phyloP scores from a whole-genome alignment of 92 coral and sea anemone species.

The Blastomussa wellsi region DNA sequence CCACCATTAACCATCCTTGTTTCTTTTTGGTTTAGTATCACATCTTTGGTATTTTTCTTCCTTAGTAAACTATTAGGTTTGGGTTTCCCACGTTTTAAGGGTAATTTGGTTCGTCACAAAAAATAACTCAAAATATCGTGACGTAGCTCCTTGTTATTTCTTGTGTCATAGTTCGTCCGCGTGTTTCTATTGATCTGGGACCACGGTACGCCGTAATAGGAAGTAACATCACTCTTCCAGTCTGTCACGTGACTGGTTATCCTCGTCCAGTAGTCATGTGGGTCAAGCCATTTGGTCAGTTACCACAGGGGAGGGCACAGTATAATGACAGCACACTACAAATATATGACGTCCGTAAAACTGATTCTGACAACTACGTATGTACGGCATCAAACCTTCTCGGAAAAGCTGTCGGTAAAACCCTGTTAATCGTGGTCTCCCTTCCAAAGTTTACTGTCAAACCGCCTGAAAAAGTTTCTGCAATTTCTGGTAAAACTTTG shows the following conservation, averaged over 20 bases:
- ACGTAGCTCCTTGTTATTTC: neutral
- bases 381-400: slow-evolving; percentile 5
- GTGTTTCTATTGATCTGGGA: neutral
- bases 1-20: no score
- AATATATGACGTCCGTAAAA: neutral
- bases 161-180: neutral
- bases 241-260: neutral
- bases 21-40: no score
- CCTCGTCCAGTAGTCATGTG: neutral
- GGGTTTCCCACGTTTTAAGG: neutral
- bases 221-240: neutral
- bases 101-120: neutral
- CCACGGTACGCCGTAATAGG: neutral
- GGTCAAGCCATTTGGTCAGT: slow-evolving; percentile 14
- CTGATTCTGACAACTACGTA: neutral
- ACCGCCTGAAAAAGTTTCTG: neutral
- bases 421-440: neutral
- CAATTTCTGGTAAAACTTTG: neutral
- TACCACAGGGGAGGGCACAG: slow-evolving; percentile 9
- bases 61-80: no score
- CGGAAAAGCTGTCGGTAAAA: neutral
- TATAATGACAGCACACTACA: neutral
- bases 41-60: no score
- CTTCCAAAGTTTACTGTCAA: neutral
- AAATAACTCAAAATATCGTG: neutral